Conservation (phyloP, 2,888 invertebrate species). For the Troides helena region DNA sequence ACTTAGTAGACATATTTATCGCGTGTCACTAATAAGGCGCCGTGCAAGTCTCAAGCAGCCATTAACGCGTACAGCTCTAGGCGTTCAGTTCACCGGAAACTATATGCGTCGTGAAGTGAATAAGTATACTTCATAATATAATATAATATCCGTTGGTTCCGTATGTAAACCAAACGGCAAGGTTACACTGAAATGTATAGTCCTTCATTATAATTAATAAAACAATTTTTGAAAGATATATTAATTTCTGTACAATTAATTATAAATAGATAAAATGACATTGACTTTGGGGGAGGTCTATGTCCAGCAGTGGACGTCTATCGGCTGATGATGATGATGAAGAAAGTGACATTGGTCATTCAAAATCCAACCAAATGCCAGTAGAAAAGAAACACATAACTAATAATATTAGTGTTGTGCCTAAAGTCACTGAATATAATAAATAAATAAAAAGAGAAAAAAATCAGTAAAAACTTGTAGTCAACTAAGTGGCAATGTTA, state of each 20-base stretch:
- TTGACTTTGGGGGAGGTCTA: too few species aligned
- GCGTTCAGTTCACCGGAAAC: conserved; percentile 52
- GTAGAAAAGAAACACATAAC: too few species aligned
- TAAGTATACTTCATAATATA: conserved; percentile 31
- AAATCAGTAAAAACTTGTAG: background rate
- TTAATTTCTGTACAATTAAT: too few species aligned
- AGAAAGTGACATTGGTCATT: too few species aligned
- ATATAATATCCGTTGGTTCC: conserved; percentile 63
- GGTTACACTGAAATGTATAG: conserved; percentile 30
- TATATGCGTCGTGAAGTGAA: conserved; percentile 61
- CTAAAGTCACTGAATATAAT: background rate
- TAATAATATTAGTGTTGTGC: background rate
- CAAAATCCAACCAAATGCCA: too few species aligned
- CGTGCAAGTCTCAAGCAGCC: conserved; percentile 11
- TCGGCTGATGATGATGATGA: too few species aligned
- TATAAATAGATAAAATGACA: too few species aligned
- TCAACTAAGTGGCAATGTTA: background rate
- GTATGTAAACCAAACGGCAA: conserved; percentile 44
- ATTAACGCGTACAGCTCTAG: conserved; percentile 17
- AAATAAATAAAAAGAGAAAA: background rate
- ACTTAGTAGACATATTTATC: conserved; percentile 22
- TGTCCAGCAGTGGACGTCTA: too few species aligned
- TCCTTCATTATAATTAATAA: background rate
- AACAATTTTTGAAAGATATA: too few species aligned
- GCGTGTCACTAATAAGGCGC: conserved; percentile 32